phyloP scores from a whole-genome alignment of 2,888 invertebrate species.

The Cataglyphis livida region DNA sequence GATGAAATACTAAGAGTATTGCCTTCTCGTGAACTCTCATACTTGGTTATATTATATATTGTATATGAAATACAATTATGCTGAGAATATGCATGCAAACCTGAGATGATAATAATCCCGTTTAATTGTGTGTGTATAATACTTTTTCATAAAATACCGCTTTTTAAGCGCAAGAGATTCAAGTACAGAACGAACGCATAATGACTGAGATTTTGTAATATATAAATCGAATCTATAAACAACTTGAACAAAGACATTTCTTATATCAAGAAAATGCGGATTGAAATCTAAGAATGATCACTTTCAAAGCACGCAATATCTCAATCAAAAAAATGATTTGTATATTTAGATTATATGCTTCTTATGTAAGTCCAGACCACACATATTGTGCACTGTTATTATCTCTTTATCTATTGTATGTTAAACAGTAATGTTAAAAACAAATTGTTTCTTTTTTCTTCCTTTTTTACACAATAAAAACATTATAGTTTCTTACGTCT shows the following conservation, averaged over 20 bases:
- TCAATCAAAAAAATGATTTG: neutral
- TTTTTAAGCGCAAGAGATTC: neutral
- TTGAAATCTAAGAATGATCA: constrained; percentile 11
- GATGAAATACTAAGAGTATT: constrained; percentile 56
- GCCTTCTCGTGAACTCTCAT: constrained; percentile 55
- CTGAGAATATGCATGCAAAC: neutral
- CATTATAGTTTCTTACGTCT: neutral
- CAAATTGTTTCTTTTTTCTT: neutral
- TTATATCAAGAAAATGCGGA: neutral
- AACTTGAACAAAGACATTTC: neutral
- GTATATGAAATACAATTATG: neutral
- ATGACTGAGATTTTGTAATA: neutral
- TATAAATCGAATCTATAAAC: neutral
- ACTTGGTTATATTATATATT: neutral
- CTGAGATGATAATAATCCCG: neutral
- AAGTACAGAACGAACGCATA: neutral
- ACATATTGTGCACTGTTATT: constrained; percentile 7
- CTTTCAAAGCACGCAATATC: neutral
- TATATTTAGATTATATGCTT: constrained; percentile 15
- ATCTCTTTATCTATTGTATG: neutral
- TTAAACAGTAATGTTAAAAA: neutral
- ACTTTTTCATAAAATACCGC: neutral
- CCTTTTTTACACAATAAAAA: neutral
- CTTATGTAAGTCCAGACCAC: neutral
- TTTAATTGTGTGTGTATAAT: neutral